Evolutionary conservation across 1,140 invertebrate genomes (phyloP), one percentile per base, ranked within the genome.

Genomic region (Musca vetustissima): DNA sequence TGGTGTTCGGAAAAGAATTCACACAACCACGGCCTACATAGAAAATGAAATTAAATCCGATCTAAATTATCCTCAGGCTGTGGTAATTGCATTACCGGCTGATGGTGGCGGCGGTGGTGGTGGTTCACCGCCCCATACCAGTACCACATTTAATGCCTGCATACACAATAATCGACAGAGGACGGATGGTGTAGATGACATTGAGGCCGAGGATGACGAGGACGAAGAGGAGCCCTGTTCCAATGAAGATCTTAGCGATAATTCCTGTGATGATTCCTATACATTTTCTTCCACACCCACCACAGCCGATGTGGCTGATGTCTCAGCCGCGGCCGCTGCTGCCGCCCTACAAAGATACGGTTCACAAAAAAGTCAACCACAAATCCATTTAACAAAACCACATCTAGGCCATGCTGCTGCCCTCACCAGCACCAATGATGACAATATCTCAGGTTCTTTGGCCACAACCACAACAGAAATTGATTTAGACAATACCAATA

Each of bases 231-330:
- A n/a, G n/a, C n/a, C n/a, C n/a, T n/a, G 65, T 4, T 53, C 57
- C 8, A 48, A 59, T 47, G 65, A 73, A 59, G 71, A 69, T 64
- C 11, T 69, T 66, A 47, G 6, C 36, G 70, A 75, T 49, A 59
- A 71, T 67, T 71, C 66, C 14, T 65, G 36, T 11, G 36, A 50
- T 25, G 78, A 74, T 7, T 70, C 73, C 50, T 76, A 79, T 69
- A 78, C 74, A 24, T 73, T 71, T 70, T 80, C 75, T 17, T 80
- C 78, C 13, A 77, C 78, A 28, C 78, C 78, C 13, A 80, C 78
- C 13, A 80, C 78, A n/a, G 78, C 76, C 8, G 78, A 80, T 70
- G 78, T 80, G 48, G 78, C 78, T 7, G 78, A 80, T 72, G 74
- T 78, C 55, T 71, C 69, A 25, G 71, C 14, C 36, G 61, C 50